Percentiles rank a stretch among this genome's conserved stretches.
phyloP scores from a whole-genome alignment of 2,888 invertebrate genomes.

The Troides aeacus region DNA sequence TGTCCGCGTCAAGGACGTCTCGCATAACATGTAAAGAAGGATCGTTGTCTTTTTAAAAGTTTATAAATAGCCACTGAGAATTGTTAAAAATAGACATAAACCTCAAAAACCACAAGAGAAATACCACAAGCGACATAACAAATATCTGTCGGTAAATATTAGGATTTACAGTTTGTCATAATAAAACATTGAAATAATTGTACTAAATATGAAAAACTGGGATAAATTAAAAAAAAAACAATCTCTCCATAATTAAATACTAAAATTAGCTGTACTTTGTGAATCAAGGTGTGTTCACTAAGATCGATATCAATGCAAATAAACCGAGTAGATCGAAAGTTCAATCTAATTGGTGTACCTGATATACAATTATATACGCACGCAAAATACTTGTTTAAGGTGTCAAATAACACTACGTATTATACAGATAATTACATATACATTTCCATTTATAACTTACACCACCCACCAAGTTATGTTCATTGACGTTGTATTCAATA shows the following conservation, averaged over 20 bases:
- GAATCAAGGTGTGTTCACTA: neutral
- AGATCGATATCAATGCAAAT: neutral
- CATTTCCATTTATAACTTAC: too few relatives aligned
- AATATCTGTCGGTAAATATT: neutral
- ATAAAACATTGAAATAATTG: neutral
- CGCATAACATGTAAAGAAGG: constrained; percentile 44
- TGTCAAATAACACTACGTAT: neutral
- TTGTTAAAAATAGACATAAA: constrained; percentile 47
- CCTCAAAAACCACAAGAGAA: constrained; percentile 18
- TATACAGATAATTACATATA: neutral
- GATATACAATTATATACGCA: neutral
- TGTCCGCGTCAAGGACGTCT: constrained; percentile 50
- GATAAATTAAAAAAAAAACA: neutral
- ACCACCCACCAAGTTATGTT: too few relatives aligned
- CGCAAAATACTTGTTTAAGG: neutral
- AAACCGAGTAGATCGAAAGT: neutral
- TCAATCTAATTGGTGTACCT: neutral
- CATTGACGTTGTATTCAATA: too few relatives aligned
- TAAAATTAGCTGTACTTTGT: neutral
- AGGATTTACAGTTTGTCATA: neutral
- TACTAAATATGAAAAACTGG: neutral
- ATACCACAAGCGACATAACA: neutral
- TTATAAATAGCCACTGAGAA: constrained; percentile 50
- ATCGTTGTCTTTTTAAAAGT: constrained; percentile 49
- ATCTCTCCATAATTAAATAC: neutral